phyloP scores from a whole-genome alignment of 2,888 invertebrate species.

The Gortyna flavago region DNA sequence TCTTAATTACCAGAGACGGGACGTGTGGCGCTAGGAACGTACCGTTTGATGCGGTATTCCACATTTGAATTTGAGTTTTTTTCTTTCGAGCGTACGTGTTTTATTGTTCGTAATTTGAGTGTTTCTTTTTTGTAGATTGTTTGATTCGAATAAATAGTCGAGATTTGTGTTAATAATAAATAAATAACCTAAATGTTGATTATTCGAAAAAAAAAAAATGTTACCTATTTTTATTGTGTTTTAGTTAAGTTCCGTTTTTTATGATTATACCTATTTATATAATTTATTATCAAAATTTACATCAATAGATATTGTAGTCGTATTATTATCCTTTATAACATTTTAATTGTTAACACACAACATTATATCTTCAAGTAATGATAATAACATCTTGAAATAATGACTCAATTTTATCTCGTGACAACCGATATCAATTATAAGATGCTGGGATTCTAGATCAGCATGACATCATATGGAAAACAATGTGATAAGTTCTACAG shows the following conservation, averaged over 20 bases:
- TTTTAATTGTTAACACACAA: slow-evolving; percentile 52
- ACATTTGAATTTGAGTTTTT: slow-evolving; percentile 52
- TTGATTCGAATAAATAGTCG: slow-evolving; percentile 15
- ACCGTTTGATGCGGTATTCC: slow-evolving; percentile 72
- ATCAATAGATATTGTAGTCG: neutral
- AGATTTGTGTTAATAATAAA: neutral
- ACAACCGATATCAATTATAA: slow-evolving; percentile 61
- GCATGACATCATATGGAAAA: slow-evolving; percentile 64
- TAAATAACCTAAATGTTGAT: neutral
- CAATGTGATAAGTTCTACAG: slow-evolving; percentile 42
- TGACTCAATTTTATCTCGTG: slow-evolving; percentile 59
- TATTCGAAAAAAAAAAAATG: neutral
- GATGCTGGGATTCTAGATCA: slow-evolving; percentile 58
- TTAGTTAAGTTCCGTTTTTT: neutral
- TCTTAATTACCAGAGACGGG: slow-evolving; percentile 81
- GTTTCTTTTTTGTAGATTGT: neutral
- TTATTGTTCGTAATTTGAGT: slow-evolving; percentile 10
- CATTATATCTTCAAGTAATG: slow-evolving; percentile 22
- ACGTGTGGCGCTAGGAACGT: slow-evolving; percentile 60
- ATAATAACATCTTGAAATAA: slow-evolving; percentile 45
- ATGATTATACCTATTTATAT: neutral
- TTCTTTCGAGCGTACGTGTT: neutral
- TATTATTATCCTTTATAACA: slow-evolving; percentile 24
- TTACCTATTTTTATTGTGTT: neutral
- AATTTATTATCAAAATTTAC: neutral